Percentiles rank a stretch among this genome's conserved stretches.
phyloP scores from a whole-genome alignment of 2,113 vertebrate genomes.

The Argyrosomus japonicus region DNA sequence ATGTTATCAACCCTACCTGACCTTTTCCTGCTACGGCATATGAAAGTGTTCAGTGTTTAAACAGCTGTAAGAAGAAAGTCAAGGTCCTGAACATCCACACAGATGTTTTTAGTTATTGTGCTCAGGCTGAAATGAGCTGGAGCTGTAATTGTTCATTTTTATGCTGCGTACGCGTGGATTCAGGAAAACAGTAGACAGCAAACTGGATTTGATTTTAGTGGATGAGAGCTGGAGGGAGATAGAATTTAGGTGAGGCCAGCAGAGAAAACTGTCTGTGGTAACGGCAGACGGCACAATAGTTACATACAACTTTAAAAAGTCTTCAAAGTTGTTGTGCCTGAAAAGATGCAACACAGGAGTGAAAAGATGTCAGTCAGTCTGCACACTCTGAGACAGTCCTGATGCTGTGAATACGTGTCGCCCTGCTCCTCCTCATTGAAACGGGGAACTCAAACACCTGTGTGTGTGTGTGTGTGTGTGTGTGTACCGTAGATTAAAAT shows the following conservation, averaged over 20 bases:
- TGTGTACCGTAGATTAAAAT: neutral
- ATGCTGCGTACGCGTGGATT: too few relatives aligned
- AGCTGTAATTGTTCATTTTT: too few relatives aligned
- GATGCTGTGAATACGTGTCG: neutral
- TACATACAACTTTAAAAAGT: neutral
- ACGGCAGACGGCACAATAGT: too few relatives aligned
- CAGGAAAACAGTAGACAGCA: too few relatives aligned
- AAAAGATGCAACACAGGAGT: neutral
- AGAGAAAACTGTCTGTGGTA: too few relatives aligned
- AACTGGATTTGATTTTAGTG: too few relatives aligned
- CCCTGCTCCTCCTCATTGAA: neutral
- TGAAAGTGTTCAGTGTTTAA: neutral
- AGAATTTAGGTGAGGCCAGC: too few relatives aligned
- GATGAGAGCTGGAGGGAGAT: too few relatives aligned
- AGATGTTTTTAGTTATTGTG: neutral
- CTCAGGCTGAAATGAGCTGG: too few relatives aligned
- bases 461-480: neutral
- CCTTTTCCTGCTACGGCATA: neutral
- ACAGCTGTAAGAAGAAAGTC: neutral
- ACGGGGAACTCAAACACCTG: too few relatives aligned
- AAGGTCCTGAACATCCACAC: neutral
- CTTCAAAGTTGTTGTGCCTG: neutral
- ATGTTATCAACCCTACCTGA: neutral
- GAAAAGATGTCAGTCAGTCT: neutral
- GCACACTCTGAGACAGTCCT: neutral